A percentile compares a stretch with the other conserved stretches of the same genome.
Evolutionary conservation across 2,797 vertebrate genomes (phyloP).

Genomic region (Rhabdomys pumilio): DNA sequence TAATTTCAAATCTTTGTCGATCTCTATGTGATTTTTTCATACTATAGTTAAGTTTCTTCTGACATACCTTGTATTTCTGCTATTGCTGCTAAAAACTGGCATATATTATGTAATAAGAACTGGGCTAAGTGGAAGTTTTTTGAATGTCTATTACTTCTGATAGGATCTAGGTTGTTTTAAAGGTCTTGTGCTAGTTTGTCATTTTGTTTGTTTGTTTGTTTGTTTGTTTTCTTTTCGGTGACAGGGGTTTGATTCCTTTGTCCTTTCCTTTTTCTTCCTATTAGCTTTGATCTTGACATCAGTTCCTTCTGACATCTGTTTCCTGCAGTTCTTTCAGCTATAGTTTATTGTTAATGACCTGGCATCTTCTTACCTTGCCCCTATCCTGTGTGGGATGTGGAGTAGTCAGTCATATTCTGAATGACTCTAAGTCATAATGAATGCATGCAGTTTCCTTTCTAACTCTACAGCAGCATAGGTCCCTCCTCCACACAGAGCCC

Average conservation of each 20-base stretch:
- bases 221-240: no score
- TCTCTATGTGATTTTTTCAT: neutral
- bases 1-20: neutral
- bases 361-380: neutral
- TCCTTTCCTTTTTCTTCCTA: neutral
- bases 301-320: neutral
- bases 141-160: neutral
- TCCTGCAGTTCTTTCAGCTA: neutral
- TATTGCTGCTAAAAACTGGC: neutral
- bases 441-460: neutral
- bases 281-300: neutral
- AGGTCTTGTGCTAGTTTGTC: neutral
- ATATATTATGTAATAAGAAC: neutral
- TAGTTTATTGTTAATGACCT: neutral
- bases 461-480: accelerated
- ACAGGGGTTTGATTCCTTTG: neutral
- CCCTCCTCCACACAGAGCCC: accelerated
- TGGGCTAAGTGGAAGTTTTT: neutral
- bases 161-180: neutral
- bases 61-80: neutral
- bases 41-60: neutral
- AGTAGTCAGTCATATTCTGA: neutral
- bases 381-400: accelerated
- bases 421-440: neutral
- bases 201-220: no score